Conservation (phyloP, 2,113 vertebrate species). For the Lutjanus erythropterus region DNA sequence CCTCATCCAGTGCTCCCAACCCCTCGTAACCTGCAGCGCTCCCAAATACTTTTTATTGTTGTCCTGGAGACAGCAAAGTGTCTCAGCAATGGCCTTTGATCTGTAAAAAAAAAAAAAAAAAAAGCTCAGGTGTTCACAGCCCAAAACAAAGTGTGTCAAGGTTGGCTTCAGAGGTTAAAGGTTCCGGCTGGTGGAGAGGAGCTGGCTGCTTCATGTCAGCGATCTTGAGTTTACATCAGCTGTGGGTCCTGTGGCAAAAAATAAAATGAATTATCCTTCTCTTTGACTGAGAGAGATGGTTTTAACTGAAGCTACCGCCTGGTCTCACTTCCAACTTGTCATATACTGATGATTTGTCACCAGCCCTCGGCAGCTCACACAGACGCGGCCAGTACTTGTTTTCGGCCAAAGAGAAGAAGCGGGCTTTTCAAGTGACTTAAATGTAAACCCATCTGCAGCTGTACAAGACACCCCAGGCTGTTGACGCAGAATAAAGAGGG, state of each 20-base stretch:
- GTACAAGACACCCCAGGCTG: too few relatives aligned
- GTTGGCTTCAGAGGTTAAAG: conserved; percentile 37
- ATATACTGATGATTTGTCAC: too few relatives aligned
- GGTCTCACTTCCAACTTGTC: too few relatives aligned
- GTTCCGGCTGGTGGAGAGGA: neutral
- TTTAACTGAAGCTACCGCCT: too few relatives aligned
- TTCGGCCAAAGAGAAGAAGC: too few relatives aligned
- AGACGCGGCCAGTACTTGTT: too few relatives aligned
- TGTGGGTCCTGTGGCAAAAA: neutral
- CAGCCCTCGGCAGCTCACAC: too few relatives aligned
- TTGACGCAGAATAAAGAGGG: too few relatives aligned
- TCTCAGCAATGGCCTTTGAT: conserved; percentile 42
- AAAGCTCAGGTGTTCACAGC: conserved; percentile 34
- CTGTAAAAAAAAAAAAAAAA: neutral
- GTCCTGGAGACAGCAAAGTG: conserved; percentile 44
- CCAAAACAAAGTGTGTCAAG: conserved; percentile 4
- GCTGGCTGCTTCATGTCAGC: conserved; percentile 26
- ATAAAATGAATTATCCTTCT: neutral
- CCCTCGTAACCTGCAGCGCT: conserved; percentile 20
- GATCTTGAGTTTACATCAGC: conserved; percentile 17
- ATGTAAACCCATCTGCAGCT: too few relatives aligned
- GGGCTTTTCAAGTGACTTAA: too few relatives aligned
- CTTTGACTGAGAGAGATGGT: neutral
- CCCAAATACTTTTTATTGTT: conserved; percentile 9
- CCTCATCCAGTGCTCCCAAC: conserved; percentile 2